phyloP scores from a whole-genome alignment of 2,113 vertebrate species.

The Struthio camelus region DNA sequence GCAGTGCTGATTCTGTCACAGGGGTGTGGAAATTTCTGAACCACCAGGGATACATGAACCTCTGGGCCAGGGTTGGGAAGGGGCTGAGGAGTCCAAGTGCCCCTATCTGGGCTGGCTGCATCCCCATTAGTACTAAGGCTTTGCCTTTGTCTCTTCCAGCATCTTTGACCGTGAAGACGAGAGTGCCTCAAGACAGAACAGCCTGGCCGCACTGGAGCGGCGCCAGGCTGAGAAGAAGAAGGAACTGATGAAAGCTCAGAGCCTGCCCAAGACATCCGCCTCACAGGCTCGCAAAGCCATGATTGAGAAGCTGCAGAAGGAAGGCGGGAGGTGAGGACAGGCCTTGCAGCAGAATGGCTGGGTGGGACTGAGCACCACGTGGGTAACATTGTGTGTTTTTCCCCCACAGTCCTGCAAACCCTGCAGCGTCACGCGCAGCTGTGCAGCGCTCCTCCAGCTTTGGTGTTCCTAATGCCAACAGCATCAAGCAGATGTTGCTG shows the following conservation, averaged over 20 bases:
- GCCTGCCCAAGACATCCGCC: constrained; percentile 88
- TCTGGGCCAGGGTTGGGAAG: not conserved
- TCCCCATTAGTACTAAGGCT: not conserved
- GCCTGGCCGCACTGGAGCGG: constrained; percentile 82
- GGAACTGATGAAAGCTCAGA: constrained; percentile 93
- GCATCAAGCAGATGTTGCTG: constrained; percentile 99
- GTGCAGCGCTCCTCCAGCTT: constrained; percentile 93
- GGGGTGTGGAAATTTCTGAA: not conserved
- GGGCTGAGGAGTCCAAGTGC: not conserved
- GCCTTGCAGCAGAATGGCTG: rapidly evolving
- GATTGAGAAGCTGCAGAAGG: constrained; percentile 96
- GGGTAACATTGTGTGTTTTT: rapidly evolving
- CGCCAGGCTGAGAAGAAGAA: constrained; percentile 90
- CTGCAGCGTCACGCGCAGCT: constrained; percentile 71
- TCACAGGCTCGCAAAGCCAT: constrained; percentile 93
- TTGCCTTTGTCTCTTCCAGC: constrained; percentile 59
- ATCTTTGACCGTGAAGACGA: constrained; percentile 95
- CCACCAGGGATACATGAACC: not conserved
- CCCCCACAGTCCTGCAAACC: constrained; percentile 76
- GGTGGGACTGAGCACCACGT: rapidly evolving
- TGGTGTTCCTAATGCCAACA: constrained; percentile 94
- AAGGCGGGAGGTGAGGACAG: constrained; percentile 82
- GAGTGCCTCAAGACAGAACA: constrained; percentile 75
- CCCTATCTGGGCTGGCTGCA: not conserved
- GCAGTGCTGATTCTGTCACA: not conserved